These are phyloP conservation scores for Sapayoa aenigma DNA, from an alignment of 2,113 vertebrate species.

Conservation along the genomic window DNA sequence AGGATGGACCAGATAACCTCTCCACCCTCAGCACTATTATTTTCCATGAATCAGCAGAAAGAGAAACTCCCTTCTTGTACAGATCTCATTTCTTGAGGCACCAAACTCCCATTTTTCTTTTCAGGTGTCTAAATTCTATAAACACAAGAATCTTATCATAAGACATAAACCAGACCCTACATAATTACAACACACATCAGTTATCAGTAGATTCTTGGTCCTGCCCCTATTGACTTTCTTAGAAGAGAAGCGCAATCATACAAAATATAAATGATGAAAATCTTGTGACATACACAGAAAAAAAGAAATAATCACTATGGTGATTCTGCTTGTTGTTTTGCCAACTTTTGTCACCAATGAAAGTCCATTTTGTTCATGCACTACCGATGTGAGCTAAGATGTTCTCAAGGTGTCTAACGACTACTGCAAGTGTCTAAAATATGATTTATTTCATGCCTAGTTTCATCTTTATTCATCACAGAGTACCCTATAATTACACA, in stretches of 20 bases:
- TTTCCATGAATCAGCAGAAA: constrained; percentile 42
- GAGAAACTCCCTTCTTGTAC: constrained; percentile 31
- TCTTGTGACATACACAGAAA: background rate
- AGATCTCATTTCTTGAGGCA: constrained; percentile 10
- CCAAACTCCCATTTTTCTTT: constrained; percentile 30
- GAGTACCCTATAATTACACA: background rate
- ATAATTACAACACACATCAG: constrained; percentile 2
- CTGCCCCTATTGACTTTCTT: background rate
- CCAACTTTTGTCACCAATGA: background rate
- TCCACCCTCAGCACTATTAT: constrained; percentile 19
- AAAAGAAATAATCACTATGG: background rate
- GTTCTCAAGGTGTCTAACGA: background rate
- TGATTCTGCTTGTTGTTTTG: background rate
- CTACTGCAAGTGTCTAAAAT: background rate
- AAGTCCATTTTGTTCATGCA: background rate
- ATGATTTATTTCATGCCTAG: background rate
- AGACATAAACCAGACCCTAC: constrained; percentile 27
- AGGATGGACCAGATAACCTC: constrained; percentile 49
- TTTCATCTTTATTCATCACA: background rate
- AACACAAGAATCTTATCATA: constrained; percentile 42
- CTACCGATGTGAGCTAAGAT: background rate
- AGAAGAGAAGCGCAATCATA: background rate
- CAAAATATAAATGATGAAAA: background rate
- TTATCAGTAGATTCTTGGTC: constrained; percentile 16
- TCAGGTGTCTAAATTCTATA: constrained; percentile 32